These are phyloP conservation scores for Chironomus tepperi DNA, from an alignment of 1,140 invertebrate species.

Conservation along the genomic window DNA sequence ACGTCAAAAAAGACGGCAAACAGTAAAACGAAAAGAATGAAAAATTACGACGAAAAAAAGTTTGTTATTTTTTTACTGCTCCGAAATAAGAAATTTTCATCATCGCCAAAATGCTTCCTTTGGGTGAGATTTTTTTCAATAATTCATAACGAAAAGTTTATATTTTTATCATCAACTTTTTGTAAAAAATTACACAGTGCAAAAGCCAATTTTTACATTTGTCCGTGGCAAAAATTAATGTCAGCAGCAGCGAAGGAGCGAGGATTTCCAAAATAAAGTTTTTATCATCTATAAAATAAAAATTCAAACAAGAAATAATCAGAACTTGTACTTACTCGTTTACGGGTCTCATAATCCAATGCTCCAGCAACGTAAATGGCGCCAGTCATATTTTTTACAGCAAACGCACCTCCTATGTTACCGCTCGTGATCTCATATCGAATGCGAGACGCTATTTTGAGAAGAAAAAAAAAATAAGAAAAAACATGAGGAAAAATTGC, in stretches of 20 bases:
- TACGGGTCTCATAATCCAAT: constrained; percentile 83
- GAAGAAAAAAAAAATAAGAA: constrained; percentile 35
- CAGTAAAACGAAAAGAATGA: no score
- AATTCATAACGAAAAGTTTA: no score
- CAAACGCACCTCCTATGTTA: constrained; percentile 95
- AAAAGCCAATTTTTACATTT: no score
- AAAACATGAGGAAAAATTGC: constrained; percentile 19
- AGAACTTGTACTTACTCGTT: constrained; percentile 57
- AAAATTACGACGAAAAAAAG: no score
- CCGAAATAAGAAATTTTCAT: no score
- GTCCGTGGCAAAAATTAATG: constrained; percentile 29
- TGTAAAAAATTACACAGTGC: no score
- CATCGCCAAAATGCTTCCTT: no score
- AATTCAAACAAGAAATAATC: constrained; percentile 24
- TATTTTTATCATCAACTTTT: no score
- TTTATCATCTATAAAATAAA: constrained; percentile 20
- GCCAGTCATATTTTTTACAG: constrained; percentile 94
- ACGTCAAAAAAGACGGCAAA: no score
- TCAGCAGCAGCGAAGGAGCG: constrained; percentile 28
- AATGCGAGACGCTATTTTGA: constrained; percentile 92
- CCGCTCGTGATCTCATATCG: constrained; percentile 98
- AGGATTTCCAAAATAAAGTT: neutral
- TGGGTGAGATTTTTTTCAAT: no score
- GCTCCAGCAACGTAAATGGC: constrained; percentile 94
- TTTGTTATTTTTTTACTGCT: no score